Evolutionary conservation across 2,797 vertebrate genomes (phyloP), one percentile per base, ranked within the genome.

Genomic region (Apogon talboti): DNA sequence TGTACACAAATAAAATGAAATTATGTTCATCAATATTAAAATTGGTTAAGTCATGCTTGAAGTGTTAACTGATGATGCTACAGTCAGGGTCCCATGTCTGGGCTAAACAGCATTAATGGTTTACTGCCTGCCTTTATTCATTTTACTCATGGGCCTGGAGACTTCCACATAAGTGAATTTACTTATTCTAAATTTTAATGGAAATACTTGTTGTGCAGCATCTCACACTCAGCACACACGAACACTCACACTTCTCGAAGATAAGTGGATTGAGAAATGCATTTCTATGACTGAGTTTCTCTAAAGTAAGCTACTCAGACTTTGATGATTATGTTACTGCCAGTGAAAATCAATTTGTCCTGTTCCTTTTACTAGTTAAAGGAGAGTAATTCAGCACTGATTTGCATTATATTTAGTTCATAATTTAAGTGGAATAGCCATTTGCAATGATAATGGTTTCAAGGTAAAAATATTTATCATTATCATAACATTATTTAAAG

Each of bases 51-150:
- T 49, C 54, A 55, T 50, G 66, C 52, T 64, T 56, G 57, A 68
- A 64, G 52, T 63, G 61, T 30, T 43, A 55, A 63, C 40, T 63
- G 72, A 83, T 75, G 71, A 71, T 73, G 64, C 59, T 65, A 62
- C 75, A 66, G 71, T 41, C 44, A 64, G 47, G 44, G 61, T 33
- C 54, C 21, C 62, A 38, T 66, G 67, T 68, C 60, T 68, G 52
- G 41, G 67, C 71, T 66, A 58, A 80, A 80, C 64, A 66, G 55
- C 71, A 75, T 71, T 78, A 69, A 72, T 75, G 30, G 76, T 73
- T 78, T 67, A 76, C 44, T 57, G 49, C 51, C 49, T 56, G n/a
- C 14, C 60, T 72, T 66, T 75, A 65, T 81, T 78, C 62, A 80
- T 80, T 69, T 72, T 63, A 75, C 81, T 81, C 68, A 75, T 70